Base-by-base conservation (phyloP, 2,113 vertebrate species). In the Rhegmatorhina hoffmannsi region DNA sequence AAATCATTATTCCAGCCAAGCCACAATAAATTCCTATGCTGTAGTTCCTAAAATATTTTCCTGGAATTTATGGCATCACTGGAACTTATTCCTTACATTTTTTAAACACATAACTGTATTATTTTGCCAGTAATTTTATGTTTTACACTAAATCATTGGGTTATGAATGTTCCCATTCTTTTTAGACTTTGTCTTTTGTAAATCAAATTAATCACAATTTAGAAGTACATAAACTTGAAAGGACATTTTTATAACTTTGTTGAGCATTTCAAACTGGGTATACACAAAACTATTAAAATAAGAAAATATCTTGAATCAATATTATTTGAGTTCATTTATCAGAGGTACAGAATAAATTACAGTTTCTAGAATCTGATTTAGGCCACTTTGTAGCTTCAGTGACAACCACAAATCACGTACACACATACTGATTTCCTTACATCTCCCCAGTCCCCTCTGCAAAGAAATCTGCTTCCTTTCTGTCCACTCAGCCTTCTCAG, bases 101-200 rank as follows among this genome's bases (percentile, higher is more conserved):
- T 83, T 93, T 75, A 92, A 97, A 84, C 77, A 87, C 89, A 89
- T 93, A 84, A 87, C 63, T 88, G 86, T 84, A 94, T 93, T 96
- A 95, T 95, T 96, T 96, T 96, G 92, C 95, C 95, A 97, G 94
- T 80, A 80, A 92, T 94, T 97, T 96, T 90, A 97, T 96, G 94
- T 92, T 86, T 94, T 92, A 74, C 66, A 50, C 44, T 97, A 94
- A 95, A 96, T 96, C 90, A 94, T 60, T 89, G 56, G 6, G 17
- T 72, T 94, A 84, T 69, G 76, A 95, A 90, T 60, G 93, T 81
- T 90, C 88, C 36, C 73, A 92, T 96, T 94, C 69, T 81, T 92
- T 86, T 84, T 25, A 87, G 90, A 64, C 17, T 84, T 84, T 64
- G 49, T 55, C 38, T 84, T 96, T 90, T 90, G 82, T 78, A 96